These are phyloP conservation scores for Heptranchias perlo DNA, from an alignment of 2,113 vertebrate genomes.

Conservation along the genomic window DNA sequence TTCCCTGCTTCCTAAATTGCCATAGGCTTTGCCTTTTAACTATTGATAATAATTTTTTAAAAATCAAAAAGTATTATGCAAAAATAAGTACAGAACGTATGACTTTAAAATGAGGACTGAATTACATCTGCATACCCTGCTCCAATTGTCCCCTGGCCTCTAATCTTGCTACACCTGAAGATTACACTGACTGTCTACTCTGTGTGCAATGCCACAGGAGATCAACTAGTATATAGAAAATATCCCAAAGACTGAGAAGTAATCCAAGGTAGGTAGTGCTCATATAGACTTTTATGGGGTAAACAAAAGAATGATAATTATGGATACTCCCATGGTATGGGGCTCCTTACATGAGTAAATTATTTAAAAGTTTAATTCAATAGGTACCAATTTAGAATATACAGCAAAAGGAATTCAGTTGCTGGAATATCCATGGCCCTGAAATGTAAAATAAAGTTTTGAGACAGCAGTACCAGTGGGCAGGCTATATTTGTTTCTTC, in stretches of 20 bases:
- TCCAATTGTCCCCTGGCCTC: neutral
- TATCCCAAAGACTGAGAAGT: neutral
- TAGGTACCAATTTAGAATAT: neutral
- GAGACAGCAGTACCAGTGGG: neutral
- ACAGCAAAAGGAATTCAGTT: neutral
- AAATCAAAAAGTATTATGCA: neutral
- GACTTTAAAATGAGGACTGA: neutral
- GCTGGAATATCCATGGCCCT: neutral
- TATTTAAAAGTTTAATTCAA: neutral
- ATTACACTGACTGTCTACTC: neutral
- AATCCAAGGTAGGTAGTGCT: neutral
- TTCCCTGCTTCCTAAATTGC: neutral
- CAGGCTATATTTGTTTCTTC: neutral
- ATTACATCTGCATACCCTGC: neutral
- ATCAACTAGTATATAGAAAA: neutral
- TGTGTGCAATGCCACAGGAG: neutral
- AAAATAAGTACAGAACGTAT: neutral
- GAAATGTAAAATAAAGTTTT: neutral
- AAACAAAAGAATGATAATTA: neutral
- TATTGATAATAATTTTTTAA: neutral
- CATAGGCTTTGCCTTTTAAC: neutral
- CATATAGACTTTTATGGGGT: neutral
- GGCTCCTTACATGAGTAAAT: neutral
- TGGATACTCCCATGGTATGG: neutral
- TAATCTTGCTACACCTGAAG: neutral